phyloP scores from a whole-genome alignment of 2,797 vertebrate genomes.

The Sebastes goodei region DNA sequence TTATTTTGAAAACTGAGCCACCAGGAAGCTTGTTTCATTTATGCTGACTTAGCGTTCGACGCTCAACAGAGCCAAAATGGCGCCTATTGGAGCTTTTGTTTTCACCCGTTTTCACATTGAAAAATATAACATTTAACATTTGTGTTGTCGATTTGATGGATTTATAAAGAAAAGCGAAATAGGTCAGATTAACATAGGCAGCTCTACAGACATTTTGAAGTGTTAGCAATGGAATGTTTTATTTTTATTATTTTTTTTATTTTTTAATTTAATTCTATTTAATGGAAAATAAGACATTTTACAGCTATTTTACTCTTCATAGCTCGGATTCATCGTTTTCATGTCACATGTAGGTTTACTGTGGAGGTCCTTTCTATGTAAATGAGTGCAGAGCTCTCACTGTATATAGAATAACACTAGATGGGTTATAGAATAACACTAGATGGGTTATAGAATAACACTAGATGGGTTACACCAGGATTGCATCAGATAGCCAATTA shows the following conservation, averaged over 20 bases:
- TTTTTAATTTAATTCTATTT: no score
- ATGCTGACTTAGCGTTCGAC: accelerated
- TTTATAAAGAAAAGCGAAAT: not conserved
- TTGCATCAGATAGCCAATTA: conserved; percentile 52
- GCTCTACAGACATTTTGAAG: not conserved
- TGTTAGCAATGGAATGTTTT: no score
- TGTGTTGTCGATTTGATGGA: not conserved
- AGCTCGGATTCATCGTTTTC: not conserved
- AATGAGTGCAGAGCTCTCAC: not conserved
- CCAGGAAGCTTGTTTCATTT: accelerated
- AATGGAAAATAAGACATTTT: no score
- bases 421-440: conserved; percentile 1
- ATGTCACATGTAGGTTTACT: not conserved
- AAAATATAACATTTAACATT: not conserved
- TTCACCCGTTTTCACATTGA: not conserved
- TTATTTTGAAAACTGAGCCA: conserved; percentile 13
- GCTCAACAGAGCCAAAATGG: conserved; percentile 22
- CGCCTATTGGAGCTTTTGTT: not conserved
- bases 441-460: conserved; percentile 8
- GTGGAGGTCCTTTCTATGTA: not conserved
- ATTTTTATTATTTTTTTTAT: no score
- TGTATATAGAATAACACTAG: not conserved
- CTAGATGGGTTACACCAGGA: conserved; percentile 19
- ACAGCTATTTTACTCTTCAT: not conserved
- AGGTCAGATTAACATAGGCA: not conserved